Evolutionary conservation across 2,888 invertebrate genomes (phyloP).

Genomic region (Drosophila fungiperda): DNA sequence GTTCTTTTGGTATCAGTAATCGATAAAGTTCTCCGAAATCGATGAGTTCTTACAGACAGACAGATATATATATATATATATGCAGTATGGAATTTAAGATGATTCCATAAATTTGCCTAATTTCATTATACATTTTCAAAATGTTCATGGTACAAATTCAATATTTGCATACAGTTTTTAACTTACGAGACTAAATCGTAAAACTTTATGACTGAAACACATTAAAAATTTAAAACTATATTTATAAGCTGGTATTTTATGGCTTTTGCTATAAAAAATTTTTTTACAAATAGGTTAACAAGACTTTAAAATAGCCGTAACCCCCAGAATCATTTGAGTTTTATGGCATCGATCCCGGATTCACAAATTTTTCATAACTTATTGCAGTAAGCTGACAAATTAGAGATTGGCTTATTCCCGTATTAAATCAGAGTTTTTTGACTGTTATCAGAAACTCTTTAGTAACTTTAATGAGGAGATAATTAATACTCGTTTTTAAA

Average conservation of each 20-base stretch:
- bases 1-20: too few relatives aligned
- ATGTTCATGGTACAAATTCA: neutral
- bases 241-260: neutral
- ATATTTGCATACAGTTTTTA: neutral
- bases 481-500: constrained; percentile 20
- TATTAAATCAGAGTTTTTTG: neutral
- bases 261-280: neutral
- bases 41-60: too few relatives aligned
- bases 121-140: neutral
- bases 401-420: neutral
- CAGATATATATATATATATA: too few relatives aligned
- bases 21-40: neutral
- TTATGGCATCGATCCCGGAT: neutral
- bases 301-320: neutral
- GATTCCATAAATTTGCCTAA: neutral
- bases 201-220: neutral
- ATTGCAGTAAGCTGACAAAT: neutral
- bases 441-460: neutral
- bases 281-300: neutral
- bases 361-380: neutral
- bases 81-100: neutral
- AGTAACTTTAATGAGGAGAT: neutral
- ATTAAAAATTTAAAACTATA: neutral
- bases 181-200: neutral
- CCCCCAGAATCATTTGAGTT: neutral